phyloP scores from a whole-genome alignment of 2,888 invertebrate species.

The Oligia latruncula region DNA sequence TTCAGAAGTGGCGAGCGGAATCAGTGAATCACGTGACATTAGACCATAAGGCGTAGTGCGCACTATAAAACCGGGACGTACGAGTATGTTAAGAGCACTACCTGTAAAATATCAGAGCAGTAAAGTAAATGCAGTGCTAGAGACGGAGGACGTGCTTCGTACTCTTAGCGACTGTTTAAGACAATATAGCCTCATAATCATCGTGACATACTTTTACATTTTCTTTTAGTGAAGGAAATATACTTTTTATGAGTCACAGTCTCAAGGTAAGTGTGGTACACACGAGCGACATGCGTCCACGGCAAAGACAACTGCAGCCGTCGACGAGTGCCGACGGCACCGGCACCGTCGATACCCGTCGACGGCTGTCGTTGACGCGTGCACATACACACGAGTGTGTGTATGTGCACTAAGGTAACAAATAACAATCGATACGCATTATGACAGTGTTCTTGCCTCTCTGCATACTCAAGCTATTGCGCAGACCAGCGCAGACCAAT shows the following conservation, averaged over 20 bases:
- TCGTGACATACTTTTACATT: conserved; percentile 65
- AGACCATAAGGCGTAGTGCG: conserved; percentile 86
- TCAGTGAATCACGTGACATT: conserved; percentile 87
- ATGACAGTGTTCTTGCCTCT: neutral
- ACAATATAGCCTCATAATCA: conserved; percentile 69
- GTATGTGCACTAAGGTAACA: neutral
- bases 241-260: conserved; percentile 22
- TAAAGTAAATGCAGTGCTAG: conserved; percentile 89
- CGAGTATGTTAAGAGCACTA: conserved; percentile 87
- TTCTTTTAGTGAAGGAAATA: conserved; percentile 36
- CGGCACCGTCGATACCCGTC: too few species aligned
- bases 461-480: neutral
- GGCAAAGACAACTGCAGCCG: neutral
- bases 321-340: neutral
- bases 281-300: neutral
- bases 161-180: conserved; percentile 70
- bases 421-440: neutral
- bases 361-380: neutral
- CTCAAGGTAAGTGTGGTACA: neutral
- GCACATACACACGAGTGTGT: neutral
- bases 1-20: conserved; percentile 67
- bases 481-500: neutral
- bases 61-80: conserved; percentile 87
- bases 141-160: conserved; percentile 82
- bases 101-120: conserved; percentile 89